phyloP scores from a whole-genome alignment of 2,797 vertebrate species.

The Staurois parvus region DNA sequence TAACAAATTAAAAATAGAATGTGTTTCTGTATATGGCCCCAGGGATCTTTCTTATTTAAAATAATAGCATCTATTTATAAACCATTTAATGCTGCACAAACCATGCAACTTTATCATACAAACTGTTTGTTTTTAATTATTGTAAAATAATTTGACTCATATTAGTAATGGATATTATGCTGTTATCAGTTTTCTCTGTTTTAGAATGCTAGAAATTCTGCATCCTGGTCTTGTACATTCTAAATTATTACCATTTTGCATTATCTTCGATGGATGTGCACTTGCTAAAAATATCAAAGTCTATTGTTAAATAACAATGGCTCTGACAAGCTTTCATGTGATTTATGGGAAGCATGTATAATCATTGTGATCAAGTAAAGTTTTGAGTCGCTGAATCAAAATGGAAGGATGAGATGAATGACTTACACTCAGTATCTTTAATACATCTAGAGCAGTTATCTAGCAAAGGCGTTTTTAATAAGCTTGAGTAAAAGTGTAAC shows the following conservation, averaged over 20 bases:
- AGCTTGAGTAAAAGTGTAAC: background rate
- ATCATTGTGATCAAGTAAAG: conserved; percentile 49
- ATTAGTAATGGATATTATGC: background rate
- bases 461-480: conserved; percentile 6
- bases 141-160: background rate
- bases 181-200: background rate
- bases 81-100: background rate
- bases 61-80: background rate
- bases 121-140: background rate
- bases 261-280: conserved; percentile 54
- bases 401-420: conserved; percentile 40
- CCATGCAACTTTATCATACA: background rate
- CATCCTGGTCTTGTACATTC: background rate
- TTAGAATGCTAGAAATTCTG: background rate
- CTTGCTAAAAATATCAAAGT: conserved; percentile 61
- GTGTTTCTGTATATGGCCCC: too few relatives aligned
- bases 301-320: conserved; percentile 59
- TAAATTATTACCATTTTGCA: conserved; percentile 50
- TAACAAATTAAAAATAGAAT: too few relatives aligned
- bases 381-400: conserved; percentile 44
- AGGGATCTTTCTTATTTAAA: too few relatives aligned
- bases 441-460: conserved; percentile 28
- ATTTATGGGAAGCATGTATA: conserved; percentile 50
- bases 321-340: conserved; percentile 56
- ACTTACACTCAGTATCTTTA: conserved; percentile 20